Percentiles rank a stretch among this genome's conserved stretches.
These are phyloP conservation scores for Jaculus jaculus DNA, from an alignment of 2,113 vertebrate species.

Conservation along the genomic window DNA sequence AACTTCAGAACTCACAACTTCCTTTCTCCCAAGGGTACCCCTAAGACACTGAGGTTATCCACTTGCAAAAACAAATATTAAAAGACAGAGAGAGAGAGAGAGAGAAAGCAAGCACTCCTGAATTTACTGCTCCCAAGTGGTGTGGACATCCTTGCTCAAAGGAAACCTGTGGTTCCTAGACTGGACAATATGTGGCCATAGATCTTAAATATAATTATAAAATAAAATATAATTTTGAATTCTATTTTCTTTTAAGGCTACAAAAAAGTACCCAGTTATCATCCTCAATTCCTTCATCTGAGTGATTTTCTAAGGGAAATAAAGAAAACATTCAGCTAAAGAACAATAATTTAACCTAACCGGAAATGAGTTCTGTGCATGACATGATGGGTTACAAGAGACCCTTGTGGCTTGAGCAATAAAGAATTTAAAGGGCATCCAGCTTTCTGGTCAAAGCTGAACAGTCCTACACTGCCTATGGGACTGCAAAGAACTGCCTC, in stretches of 20 bases:
- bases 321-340: neutral
- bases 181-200: neutral
- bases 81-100: neutral
- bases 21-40: neutral
- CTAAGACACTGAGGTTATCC: neutral
- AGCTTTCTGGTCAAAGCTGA: neutral
- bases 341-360: neutral
- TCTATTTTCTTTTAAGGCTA: neutral
- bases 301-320: neutral
- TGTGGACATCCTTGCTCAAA: neutral
- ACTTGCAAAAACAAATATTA: constrained; percentile 19
- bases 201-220: neutral
- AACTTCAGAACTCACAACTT: constrained; percentile 9
- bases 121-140: neutral
- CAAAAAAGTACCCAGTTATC: neutral
- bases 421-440: neutral
- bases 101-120: neutral
- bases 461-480: neutral
- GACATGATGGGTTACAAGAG: neutral
- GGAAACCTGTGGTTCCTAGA: neutral
- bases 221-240: neutral
- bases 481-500: neutral
- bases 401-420: neutral
- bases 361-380: neutral
- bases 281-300: neutral